Evolutionary conservation across 2,113 vertebrate genomes (phyloP), one percentile per base, ranked within the genome.

Genomic region (Etia nguti): DNA sequence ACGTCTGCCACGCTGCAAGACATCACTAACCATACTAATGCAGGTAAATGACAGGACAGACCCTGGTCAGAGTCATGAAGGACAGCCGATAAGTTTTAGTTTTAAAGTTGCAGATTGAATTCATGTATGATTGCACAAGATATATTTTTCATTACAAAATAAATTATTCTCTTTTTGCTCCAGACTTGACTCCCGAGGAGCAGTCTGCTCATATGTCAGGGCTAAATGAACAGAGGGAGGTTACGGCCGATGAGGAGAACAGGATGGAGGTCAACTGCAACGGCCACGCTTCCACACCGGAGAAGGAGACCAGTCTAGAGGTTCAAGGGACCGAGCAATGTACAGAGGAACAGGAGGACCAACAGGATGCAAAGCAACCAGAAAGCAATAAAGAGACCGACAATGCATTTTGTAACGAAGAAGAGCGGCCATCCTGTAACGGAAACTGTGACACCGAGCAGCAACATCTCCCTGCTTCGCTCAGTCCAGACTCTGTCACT

Each of bases 251-350:
- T 94, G 57, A 15, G 2, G 95, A 90, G 48, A 88, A 70, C 26
- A 15, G 8, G 8, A 82, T 94, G 92, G 97, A 99, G 84, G 94
- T 97, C 48, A 98, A 97, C 90, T 97, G 96, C 94, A 98, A 97
- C 2, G 97, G 97, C 22, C 93, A 96, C 73, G 38, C 75, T 90
- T 52, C 92, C 88, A 38, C 83, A 34, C 90, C 93, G 5, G 95
- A 95, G 52, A 95, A 93, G 8, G 89, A 95, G 41, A 83, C 94
- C 62, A 95, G 89, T 54, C 82, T 88, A 1, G 86, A 93, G 24
- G 94, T 85, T 16, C 93, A 94, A 10, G 92, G 92, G 95, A 95
- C 75, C 8, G 95, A 96, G 7, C 92, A 94, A 90, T 95, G 95
- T 10, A 81, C 10, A 4, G 94, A 90, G 26, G 96, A 97, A 2